Conservation (phyloP, 1,140 invertebrate species). For the Sarcophaga peregrina region DNA sequence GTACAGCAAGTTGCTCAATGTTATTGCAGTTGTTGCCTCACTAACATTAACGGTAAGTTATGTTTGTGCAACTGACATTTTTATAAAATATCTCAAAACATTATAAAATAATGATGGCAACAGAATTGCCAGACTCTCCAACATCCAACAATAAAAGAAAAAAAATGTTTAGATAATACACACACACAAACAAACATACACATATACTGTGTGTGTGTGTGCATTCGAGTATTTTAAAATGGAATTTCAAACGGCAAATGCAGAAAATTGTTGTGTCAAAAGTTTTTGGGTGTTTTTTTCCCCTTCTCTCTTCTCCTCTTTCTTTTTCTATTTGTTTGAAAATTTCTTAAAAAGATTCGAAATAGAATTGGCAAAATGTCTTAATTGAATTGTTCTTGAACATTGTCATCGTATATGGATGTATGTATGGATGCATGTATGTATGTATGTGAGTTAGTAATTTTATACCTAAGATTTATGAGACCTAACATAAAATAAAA, state of each 20-base stretch:
- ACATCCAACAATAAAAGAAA: too few species aligned
- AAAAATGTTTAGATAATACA: too few species aligned
- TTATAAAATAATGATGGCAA: neutral
- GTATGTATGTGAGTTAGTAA: too few species aligned
- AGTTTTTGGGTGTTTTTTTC: neutral
- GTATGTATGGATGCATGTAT: too few species aligned
- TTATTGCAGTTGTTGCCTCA: neutral
- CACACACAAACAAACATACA: neutral
- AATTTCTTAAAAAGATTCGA: too few species aligned
- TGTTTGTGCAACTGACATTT: constrained; percentile 22
- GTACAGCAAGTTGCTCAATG: neutral
- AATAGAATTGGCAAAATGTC: neutral
- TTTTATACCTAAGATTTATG: too few species aligned
- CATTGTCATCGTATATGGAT: too few species aligned
- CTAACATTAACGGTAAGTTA: constrained; percentile 24
- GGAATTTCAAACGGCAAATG: neutral
- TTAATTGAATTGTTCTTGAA: neutral
- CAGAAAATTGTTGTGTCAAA: constrained; percentile 19
- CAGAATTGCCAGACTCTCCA: neutral
- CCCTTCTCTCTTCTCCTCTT: neutral
- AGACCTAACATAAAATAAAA: too few species aligned
- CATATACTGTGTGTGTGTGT: neutral
- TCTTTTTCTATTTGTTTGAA: too few species aligned
- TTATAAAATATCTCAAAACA: constrained; percentile 27
- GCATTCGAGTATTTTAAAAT: neutral